Evolutionary conservation across 1,140 invertebrate genomes (phyloP).

Genomic region (Lucilia sericata): DNA sequence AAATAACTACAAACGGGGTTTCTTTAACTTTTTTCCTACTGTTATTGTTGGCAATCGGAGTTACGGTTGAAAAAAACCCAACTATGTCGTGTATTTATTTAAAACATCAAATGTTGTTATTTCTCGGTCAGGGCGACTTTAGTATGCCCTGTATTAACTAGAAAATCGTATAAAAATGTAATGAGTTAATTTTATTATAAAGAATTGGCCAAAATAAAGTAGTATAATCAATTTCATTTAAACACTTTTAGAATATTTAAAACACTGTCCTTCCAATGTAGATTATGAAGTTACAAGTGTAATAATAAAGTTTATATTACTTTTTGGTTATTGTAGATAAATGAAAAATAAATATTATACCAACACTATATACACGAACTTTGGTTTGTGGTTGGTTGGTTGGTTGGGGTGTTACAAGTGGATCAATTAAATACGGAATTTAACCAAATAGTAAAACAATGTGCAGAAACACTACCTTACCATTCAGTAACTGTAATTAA

Average conservation of each 20-base stretch:
- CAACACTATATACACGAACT: constrained; percentile 1
- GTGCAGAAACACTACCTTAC: neutral
- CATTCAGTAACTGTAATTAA: neutral
- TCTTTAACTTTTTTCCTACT: neutral
- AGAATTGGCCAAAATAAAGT: too few relatives aligned
- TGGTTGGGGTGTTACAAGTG: constrained; percentile 11
- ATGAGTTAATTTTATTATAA: too few relatives aligned
- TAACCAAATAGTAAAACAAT: neutral
- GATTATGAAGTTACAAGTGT: too few relatives aligned
- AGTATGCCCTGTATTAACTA: neutral
- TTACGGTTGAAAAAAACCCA: neutral
- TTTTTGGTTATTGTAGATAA: too few relatives aligned
- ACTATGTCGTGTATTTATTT: neutral
- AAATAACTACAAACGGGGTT: neutral
- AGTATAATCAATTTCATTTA: too few relatives aligned
- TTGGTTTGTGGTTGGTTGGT: neutral
- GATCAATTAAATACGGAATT: constrained; percentile 40
- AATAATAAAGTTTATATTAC: too few relatives aligned
- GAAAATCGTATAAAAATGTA: too few relatives aligned
- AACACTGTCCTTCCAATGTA: too few relatives aligned
- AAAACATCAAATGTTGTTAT: neutral
- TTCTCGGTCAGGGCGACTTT: neutral
- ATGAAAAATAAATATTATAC: neutral
- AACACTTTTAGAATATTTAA: too few relatives aligned
- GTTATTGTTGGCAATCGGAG: neutral